phyloP scores from a whole-genome alignment of 2,888 invertebrate species.

The Horisme vitalbata region DNA sequence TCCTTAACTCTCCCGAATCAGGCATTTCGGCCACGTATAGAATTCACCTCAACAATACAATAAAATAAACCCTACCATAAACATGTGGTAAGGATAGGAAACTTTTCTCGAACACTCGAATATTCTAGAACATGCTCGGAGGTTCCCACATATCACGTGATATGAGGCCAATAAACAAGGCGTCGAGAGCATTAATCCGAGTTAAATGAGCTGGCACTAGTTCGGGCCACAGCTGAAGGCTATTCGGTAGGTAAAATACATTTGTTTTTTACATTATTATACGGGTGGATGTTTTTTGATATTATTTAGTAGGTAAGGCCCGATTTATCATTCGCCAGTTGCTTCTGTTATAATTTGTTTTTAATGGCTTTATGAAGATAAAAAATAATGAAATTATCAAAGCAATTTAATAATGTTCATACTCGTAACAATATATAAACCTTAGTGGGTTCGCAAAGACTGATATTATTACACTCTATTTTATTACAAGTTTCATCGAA shows the following conservation, averaged over 20 bases:
- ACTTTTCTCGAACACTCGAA: conserved; percentile 23
- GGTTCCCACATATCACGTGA: conserved; percentile 42
- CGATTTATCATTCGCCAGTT: no score
- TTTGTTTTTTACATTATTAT: conserved; percentile 7
- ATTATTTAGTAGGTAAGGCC: no score
- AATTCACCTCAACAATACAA: conserved; percentile 27
- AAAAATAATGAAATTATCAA: no score
- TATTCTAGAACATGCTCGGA: conserved; percentile 26
- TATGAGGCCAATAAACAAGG: conserved; percentile 49
- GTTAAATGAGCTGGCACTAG: conserved; percentile 55
- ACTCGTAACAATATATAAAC: no score
- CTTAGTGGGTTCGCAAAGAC: no score
- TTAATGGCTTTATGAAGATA: no score
- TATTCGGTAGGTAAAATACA: conserved; percentile 8
- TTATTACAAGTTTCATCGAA: no score
- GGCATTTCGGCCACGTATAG: conserved; percentile 22
- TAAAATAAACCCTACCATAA: conserved; percentile 31
- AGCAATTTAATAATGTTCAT: no score
- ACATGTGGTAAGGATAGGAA: conserved; percentile 22
- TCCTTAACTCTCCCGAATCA: conserved; percentile 14
- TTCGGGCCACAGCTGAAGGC: conserved; percentile 18
- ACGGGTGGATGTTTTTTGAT: no score
- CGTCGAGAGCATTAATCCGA: conserved; percentile 50
- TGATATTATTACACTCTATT: no score
- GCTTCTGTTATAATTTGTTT: no score